phyloP scores from a whole-genome alignment of 2,113 vertebrate genomes.

The Pygoscelis adeliae region DNA sequence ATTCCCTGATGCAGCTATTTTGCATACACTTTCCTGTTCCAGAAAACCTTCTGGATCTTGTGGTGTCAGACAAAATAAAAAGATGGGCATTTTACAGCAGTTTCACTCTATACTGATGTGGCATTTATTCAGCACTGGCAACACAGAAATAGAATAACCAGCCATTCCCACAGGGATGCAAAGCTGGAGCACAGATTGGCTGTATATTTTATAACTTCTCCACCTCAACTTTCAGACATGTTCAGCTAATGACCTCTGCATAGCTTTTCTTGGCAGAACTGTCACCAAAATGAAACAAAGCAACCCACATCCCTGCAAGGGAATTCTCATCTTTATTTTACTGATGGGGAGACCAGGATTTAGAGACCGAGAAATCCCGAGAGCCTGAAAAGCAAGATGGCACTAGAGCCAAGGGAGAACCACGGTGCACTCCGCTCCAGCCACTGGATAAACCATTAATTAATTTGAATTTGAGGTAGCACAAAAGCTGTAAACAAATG shows the following conservation, averaged over 20 bases:
- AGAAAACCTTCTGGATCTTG: neutral
- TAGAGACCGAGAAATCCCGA: neutral
- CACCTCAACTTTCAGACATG: neutral
- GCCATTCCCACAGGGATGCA: neutral
- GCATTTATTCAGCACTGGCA: neutral
- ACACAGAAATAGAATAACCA: neutral
- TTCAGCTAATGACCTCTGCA: neutral
- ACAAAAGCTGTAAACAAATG: neutral
- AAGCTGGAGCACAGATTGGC: neutral
- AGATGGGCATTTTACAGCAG: neutral
- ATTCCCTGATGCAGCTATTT: neutral
- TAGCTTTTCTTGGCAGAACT: neutral
- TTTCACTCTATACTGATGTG: neutral
- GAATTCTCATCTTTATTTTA: neutral
- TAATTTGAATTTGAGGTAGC: neutral
- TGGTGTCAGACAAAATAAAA: neutral
- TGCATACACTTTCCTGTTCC: neutral
- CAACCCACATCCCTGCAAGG: neutral
- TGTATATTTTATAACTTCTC: neutral
- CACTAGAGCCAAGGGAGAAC: neutral
- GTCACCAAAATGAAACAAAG: neutral
- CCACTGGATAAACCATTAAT: neutral
- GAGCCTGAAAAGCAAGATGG: neutral
- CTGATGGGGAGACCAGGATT: neutral
- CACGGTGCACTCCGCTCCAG: neutral